phyloP scores from a whole-genome alignment of 2,797 vertebrate species.

The Chrysolophus pictus region DNA sequence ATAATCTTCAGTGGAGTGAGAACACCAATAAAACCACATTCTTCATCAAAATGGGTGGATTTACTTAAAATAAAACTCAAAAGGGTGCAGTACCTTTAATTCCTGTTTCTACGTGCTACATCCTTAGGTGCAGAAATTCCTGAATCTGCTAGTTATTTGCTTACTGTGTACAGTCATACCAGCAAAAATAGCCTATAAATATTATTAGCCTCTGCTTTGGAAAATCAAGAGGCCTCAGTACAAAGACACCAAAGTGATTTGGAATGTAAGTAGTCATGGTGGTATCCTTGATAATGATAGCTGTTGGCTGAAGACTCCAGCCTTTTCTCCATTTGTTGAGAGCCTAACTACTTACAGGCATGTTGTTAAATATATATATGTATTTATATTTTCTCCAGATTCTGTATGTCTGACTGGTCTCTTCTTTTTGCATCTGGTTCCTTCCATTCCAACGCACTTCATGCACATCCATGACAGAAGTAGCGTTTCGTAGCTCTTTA shows the following conservation, averaged over 20 bases:
- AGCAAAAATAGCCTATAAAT: background rate
- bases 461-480: background rate
- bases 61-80: background rate
- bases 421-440: background rate
- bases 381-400: background rate
- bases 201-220: background rate
- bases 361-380: background rate
- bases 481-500: background rate
- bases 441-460: background rate
- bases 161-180: background rate
- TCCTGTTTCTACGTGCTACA: background rate
- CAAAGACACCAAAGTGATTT: background rate
- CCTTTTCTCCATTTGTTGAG: background rate
- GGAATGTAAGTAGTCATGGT: background rate
- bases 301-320: background rate
- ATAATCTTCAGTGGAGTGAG: background rate
- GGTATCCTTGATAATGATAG: background rate
- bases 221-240: background rate
- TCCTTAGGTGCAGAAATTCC: background rate
- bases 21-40: background rate
- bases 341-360: background rate
- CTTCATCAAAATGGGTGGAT: background rate
- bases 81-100: background rate
- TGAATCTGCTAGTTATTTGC: background rate
- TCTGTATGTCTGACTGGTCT: background rate